Conservation (phyloP, 2,113 vertebrate species). For the Toxostoma redivivum region DNA sequence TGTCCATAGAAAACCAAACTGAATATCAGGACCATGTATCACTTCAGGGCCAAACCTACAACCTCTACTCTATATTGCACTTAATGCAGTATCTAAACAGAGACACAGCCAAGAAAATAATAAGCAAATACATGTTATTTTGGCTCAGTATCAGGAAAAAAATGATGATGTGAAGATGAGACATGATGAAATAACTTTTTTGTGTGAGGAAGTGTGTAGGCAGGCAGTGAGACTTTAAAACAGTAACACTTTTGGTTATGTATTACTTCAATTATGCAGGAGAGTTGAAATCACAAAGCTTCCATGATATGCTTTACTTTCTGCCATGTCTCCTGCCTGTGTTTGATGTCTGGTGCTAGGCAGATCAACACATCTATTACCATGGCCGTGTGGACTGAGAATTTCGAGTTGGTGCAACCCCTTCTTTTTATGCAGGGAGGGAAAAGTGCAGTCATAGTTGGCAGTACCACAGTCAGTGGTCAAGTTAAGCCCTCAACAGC, state of each 20-base stretch:
- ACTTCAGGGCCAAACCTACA: not conserved
- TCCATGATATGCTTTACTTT: not conserved
- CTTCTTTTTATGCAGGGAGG: not conserved
- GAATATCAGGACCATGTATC: not conserved
- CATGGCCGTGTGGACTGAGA: not conserved
- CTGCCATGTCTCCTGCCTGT: not conserved
- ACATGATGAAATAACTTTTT: not conserved
- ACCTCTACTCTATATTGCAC: not conserved
- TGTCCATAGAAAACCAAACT: not conserved
- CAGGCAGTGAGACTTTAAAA: not conserved
- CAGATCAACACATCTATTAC: not conserved
- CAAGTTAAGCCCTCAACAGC: not conserved
- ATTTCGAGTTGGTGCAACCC: accelerated
- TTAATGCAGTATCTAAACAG: not conserved
- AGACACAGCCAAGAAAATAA: not conserved
- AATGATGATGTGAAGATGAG: not conserved
- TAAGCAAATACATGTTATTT: not conserved
- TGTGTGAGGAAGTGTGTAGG: not conserved
- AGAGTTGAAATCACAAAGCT: not conserved
- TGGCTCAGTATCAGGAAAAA: not conserved
- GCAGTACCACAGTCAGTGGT: not conserved
- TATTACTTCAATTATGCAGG: not conserved
- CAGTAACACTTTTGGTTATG: not conserved
- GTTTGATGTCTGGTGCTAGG: not conserved
- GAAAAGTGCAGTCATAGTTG: not conserved